These are phyloP conservation scores for Xyliphius kryptos DNA, from an alignment of 2,113 vertebrate genomes.

Conservation along the genomic window DNA sequence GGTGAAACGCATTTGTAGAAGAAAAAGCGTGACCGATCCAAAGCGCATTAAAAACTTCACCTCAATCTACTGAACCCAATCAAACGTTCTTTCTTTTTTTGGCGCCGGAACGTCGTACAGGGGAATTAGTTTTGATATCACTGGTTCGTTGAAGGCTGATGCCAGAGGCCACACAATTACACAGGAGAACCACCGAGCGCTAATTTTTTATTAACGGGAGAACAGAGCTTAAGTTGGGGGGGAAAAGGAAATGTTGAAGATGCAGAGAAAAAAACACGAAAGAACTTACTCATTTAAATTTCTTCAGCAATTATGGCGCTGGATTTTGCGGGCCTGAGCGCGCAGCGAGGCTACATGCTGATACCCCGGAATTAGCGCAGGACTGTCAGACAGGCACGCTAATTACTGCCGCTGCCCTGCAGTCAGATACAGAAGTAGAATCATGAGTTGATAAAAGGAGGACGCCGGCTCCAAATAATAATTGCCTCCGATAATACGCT, in stretches of 20 bases:
- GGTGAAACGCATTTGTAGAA: too few species aligned
- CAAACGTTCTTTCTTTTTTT: background rate
- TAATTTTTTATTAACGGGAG: background rate
- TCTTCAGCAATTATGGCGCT: conserved; percentile 35
- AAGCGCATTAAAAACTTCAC: background rate
- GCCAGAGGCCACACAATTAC: background rate
- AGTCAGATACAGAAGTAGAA: conserved; percentile 6
- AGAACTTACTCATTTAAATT: conserved; percentile 50
- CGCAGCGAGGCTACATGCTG: background rate
- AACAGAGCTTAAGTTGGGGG: background rate
- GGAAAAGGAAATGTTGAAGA: conserved; percentile 5
- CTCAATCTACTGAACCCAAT: conserved; percentile 8
- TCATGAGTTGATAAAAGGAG: conserved; percentile 23
- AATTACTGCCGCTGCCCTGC: conserved; percentile 25
- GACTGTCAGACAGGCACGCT: conserved; percentile 8
- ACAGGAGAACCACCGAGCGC: background rate
- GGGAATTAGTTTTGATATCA: conserved; percentile 18
- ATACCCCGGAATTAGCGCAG: conserved; percentile 8
- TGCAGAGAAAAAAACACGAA: background rate
- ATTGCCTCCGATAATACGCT: conserved; percentile 27
- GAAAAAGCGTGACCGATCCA: too few species aligned
- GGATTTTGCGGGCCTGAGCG: conserved; percentile 26
- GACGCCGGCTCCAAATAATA: conserved; percentile 22
- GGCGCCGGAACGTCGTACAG: background rate
- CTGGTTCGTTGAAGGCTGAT: background rate